Evolutionary conservation across 2,888 invertebrate genomes (phyloP).

Genomic region (Harmothoe impar): DNA sequence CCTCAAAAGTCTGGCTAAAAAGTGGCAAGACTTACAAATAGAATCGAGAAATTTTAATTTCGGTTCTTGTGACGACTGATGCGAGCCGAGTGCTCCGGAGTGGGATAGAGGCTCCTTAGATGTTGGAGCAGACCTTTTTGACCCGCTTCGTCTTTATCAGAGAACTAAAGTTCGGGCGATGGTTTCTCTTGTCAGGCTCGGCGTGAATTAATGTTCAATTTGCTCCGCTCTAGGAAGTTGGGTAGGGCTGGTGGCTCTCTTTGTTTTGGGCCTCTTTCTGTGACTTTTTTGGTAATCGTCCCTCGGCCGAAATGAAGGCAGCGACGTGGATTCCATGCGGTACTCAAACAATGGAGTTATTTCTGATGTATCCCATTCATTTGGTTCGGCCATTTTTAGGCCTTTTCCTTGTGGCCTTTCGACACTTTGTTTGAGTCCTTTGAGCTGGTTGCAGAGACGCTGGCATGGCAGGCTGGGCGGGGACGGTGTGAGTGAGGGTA

Average conservation of each 20-base stretch:
- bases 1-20: background rate
- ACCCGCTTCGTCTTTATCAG: background rate
- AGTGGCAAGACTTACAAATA: background rate
- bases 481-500: background rate
- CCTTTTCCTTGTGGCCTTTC: slow-evolving; percentile 17
- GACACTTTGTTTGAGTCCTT: background rate
- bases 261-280: slow-evolving; percentile 22
- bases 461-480: background rate
- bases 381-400: slow-evolving; percentile 10
- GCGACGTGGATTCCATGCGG: background rate
- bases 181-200: background rate
- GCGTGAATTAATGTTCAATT: slow-evolving; percentile 42
- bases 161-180: background rate
- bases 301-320: background rate
- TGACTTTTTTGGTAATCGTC: background rate
- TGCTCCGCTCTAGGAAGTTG: slow-evolving; percentile 19
- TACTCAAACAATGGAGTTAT: slow-evolving; percentile 36
- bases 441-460: background rate
- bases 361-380: slow-evolving; percentile 47
- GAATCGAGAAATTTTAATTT: slow-evolving; percentile 52
- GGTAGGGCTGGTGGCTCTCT: background rate
- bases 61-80: background rate
- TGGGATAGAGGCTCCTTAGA: slow-evolving; percentile 37
- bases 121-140: background rate
- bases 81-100: background rate